A percentile compares a stretch with the other conserved stretches of the same genome.
Evolutionary conservation across 2,888 invertebrate genomes (phyloP).

Genomic region (Nomada fucata): DNA sequence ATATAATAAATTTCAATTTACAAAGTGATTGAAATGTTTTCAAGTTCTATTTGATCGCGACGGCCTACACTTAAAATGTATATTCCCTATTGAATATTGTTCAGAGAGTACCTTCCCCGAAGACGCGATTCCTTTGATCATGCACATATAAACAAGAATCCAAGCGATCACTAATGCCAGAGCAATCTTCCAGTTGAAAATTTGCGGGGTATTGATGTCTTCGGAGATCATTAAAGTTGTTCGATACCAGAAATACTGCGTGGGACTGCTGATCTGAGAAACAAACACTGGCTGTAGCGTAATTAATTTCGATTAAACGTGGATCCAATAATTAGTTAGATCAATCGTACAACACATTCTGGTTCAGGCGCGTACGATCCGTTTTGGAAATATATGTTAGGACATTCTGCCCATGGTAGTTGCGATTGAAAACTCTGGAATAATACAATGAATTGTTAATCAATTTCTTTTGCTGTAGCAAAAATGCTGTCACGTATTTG

Average conservation of each 20-base stretch:
- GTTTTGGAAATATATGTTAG: constrained; percentile 91
- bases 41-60: too few relatives aligned
- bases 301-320: background rate
- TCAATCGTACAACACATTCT: constrained; percentile 90
- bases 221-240: constrained; percentile 95
- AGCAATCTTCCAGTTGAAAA: constrained; percentile 96
- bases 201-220: constrained; percentile 93
- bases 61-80: background rate
- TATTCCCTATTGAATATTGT: background rate
- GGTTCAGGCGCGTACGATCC: constrained; percentile 92
- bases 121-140: constrained; percentile 98
- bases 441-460: background rate
- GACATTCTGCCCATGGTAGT: constrained; percentile 96
- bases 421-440: constrained; percentile 93
- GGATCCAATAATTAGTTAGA: background rate
- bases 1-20: constrained; percentile 44
- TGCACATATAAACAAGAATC: constrained; percentile 97
- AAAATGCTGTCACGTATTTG: background rate
- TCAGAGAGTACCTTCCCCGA: constrained; percentile 92
- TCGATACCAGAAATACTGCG: constrained; percentile 98
- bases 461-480: too few relatives aligned
- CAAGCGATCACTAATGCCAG: constrained; percentile 94
- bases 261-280: constrained; percentile 92
- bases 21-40: constrained; percentile 22
- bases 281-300: background rate